Evolutionary conservation across 2,797 vertebrate genomes (phyloP).

Genomic region (Catostomus latipinnis): DNA sequence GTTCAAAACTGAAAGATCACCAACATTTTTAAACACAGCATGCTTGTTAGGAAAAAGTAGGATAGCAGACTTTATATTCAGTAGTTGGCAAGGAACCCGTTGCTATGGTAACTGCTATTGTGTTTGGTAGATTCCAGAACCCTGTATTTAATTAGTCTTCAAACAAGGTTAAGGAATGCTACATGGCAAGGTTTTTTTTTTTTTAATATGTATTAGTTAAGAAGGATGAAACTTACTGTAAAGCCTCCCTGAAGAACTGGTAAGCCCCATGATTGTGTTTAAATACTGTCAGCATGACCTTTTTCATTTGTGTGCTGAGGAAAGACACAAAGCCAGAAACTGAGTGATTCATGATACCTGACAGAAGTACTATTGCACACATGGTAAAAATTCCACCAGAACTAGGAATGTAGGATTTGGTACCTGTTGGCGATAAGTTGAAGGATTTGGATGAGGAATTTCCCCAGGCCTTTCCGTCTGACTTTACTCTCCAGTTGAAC

Average conservation of each 20-base stretch:
- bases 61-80: background rate
- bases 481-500: constrained; percentile 91
- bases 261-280: constrained; percentile 96
- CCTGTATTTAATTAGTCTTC: background rate
- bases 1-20: too few relatives aligned
- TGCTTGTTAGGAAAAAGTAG: too few relatives aligned
- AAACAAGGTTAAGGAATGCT: constrained; percentile 12
- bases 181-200: background rate
- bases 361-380: background rate
- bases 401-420: background rate
- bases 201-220: background rate
- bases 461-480: constrained; percentile 91
- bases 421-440: constrained; percentile 95
- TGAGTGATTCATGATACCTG: background rate
- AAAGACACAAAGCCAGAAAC: constrained; percentile 29
- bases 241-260: constrained; percentile 95
- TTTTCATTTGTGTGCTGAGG: constrained; percentile 96
- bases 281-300: constrained; percentile 96
- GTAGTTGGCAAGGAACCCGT: background rate
- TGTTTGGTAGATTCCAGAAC: background rate
- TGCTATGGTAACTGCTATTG: constrained; percentile 27
- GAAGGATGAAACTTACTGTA: constrained; percentile 86
- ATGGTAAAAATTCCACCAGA: background rate
- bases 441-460: constrained; percentile 93
- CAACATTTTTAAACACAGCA: too few relatives aligned